These are phyloP conservation scores for Ornithoptera alexandrae DNA, from an alignment of 2,888 invertebrate species.

Conservation along the genomic window DNA sequence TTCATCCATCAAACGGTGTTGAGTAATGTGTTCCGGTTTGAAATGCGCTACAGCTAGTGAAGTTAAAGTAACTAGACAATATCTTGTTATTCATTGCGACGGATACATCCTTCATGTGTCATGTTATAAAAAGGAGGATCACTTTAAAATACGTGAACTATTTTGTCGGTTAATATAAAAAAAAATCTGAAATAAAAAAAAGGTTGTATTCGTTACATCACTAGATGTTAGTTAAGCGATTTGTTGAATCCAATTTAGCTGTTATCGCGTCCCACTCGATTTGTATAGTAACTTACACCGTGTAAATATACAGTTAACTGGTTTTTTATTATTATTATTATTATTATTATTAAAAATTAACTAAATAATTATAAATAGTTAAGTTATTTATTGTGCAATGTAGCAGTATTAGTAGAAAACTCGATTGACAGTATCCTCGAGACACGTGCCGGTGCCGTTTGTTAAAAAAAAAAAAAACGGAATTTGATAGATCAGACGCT, in stretches of 20 bases:
- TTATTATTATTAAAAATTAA: background rate
- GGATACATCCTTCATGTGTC: no score
- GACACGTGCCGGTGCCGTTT: conserved; percentile 20
- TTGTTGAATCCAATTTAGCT: conserved; percentile 39
- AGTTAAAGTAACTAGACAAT: no score
- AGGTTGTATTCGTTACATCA: no score
- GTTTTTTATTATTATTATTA: conserved; percentile 5
- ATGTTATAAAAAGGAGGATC: no score
- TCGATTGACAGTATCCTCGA: conserved; percentile 51
- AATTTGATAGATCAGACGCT: conserved; percentile 14
- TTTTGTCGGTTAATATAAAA: no score
- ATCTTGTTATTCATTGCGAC: no score
- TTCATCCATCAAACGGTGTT: no score
- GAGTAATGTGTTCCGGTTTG: no score
- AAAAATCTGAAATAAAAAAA: no score
- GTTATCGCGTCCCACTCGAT: conserved; percentile 56
- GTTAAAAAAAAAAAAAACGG: conserved; percentile 22
- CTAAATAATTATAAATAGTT: conserved; percentile 50
- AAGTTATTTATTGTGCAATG: conserved; percentile 80
- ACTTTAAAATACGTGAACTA: no score
- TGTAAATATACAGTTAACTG: conserved; percentile 42
- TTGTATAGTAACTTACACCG: conserved; percentile 52
- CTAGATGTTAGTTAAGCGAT: conserved; percentile 25
- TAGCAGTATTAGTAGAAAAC: conserved; percentile 71
- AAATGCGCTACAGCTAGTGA: no score